phyloP scores from a whole-genome alignment of 2,797 vertebrate species.

The Loris lydekkerianus region DNA sequence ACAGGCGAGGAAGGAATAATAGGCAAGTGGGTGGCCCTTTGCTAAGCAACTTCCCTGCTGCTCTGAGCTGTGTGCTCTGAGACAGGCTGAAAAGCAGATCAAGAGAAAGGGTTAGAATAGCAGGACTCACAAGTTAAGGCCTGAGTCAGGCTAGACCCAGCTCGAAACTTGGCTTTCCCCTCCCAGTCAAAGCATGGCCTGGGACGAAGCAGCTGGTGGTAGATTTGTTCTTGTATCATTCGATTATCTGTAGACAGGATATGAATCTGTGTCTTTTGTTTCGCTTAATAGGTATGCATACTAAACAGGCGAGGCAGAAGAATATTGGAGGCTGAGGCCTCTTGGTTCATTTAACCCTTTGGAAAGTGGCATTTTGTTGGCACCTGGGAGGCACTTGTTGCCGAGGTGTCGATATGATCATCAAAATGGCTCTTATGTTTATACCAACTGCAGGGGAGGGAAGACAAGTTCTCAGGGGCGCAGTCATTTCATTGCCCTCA shows the following conservation, averaged over 20 bases:
- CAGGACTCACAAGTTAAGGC: slow-evolving; percentile 94
- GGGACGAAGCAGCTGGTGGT: slow-evolving; percentile 84
- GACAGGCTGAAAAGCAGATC: slow-evolving; percentile 95
- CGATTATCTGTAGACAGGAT: slow-evolving; percentile 78
- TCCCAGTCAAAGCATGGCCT: slow-evolving; percentile 87
- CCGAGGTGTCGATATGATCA: slow-evolving; percentile 83
- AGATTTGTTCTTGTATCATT: slow-evolving; percentile 85
- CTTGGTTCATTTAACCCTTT: slow-evolving; percentile 82
- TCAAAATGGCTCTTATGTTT: slow-evolving; percentile 84
- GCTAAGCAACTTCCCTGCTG: slow-evolving; percentile 94
- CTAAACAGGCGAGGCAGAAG: slow-evolving; percentile 52
- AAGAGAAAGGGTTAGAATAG: slow-evolving; percentile 99
- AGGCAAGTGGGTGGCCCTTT: slow-evolving; percentile 98
- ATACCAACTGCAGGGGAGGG: slow-evolving; percentile 83
- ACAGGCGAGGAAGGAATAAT: slow-evolving; percentile 97
- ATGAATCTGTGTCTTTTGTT: slow-evolving; percentile 78
- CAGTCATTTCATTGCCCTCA: slow-evolving; percentile 84
- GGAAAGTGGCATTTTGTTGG: slow-evolving; percentile 80
- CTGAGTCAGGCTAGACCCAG: slow-evolving; percentile 90
- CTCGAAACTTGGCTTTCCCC: slow-evolving; percentile 90
- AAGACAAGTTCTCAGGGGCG: slow-evolving; percentile 83
- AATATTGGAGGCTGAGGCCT: slow-evolving; percentile 66
- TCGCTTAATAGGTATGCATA: slow-evolving; percentile 77
- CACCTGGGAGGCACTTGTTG: slow-evolving; percentile 82
- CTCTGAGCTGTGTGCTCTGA: slow-evolving; percentile 93